Base-by-base conservation (phyloP, 2,797 vertebrate species). In the Pampus argenteus region DNA sequence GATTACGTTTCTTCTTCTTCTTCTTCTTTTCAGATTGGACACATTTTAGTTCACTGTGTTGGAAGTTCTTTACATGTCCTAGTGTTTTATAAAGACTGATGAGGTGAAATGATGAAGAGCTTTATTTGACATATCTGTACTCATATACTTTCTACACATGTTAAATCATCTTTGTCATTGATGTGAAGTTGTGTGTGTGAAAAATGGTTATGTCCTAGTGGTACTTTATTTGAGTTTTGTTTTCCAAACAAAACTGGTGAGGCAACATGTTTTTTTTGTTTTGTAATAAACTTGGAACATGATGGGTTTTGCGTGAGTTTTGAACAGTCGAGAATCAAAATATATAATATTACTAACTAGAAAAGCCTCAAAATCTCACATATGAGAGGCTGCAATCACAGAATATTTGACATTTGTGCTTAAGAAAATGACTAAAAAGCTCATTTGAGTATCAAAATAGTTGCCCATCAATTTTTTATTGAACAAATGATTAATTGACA, bases 121-220 rank as follows among this genome's bases (percentile, higher is more conserved):
- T 82, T 88, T 86, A 81, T 82, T 78, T 62, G 22, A 78, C 85
- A 85, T 86, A 83, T 92, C 74, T 86, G 73, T 84, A 75, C 49
- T 81, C 22, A 9, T 83, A 74, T 81, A 85, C 69, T 87, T 86
- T 86, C 76, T 79, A 84, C 54, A 75, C 55, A 48, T 78, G 72
- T 87, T 62, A 36, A 88, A 88, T 80, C 78, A 84, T 89, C 72
- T 81, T 49, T 85, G 84, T 91, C 77, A 84, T 84, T 84, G 74
- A 90, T 90, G 89, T 93, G 84, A 86, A 88, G 68, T 78, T 88
- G n/a, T 85, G 74, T 85, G 74, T 88, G 88, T 86, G 78, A 75
- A 84, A 65, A 84, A 64, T 66, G 49, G 26, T 74, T 62, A 57
- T 76, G 71, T 88, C 77, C 47, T 64, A 55, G 71, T 90, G 88